Conservation (phyloP, 2,113 vertebrate species). For the Sarotherodon lohbergeri region DNA sequence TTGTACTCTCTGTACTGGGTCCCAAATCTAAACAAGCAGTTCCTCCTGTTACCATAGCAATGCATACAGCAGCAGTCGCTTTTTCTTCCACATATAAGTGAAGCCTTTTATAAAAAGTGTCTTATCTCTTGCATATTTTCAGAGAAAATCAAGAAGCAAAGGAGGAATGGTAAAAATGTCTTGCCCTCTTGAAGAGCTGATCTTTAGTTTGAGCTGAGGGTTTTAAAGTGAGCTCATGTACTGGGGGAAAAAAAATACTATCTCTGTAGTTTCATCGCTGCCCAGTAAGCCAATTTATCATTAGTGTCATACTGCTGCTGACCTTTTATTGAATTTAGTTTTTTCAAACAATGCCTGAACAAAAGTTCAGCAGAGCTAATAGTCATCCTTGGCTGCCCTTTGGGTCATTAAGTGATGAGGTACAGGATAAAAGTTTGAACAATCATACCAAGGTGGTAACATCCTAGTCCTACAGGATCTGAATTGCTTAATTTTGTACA, state of each 20-base stretch:
- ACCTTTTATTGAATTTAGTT: background rate
- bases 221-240: background rate
- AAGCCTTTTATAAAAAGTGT: background rate
- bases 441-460: background rate
- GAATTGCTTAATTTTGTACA: background rate
- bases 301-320: background rate
- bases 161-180: background rate
- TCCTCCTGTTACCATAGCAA: background rate
- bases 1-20: background rate
- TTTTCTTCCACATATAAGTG: background rate
- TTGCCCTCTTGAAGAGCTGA: background rate
- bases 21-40: background rate
- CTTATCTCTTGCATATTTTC: background rate
- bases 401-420: background rate
- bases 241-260: background rate
- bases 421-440: background rate
- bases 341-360: background rate
- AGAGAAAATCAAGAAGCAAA: background rate
- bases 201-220: background rate
- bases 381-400: background rate
- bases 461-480: background rate
- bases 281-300: background rate
- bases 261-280: background rate
- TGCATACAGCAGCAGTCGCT: background rate
- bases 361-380: background rate